Conservation (phyloP, 1,140 invertebrate genomes). For the Lordiphosa stackelbergi region DNA sequence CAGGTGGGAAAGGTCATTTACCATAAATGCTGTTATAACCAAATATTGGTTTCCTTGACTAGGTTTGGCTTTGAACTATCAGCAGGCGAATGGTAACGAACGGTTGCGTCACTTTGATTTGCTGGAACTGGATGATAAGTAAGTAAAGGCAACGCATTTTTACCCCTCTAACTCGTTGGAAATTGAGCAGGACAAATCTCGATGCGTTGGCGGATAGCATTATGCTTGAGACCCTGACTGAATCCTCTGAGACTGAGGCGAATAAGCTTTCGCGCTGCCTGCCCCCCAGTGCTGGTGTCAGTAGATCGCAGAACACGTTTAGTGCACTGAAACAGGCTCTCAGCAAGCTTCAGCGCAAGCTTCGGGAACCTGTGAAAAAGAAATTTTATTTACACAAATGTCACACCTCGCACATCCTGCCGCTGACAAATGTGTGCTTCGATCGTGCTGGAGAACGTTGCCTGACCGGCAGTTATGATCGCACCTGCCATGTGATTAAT, state of each 20-base stretch:
- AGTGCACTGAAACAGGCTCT: constrained; percentile 77
- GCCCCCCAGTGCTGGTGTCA: constrained; percentile 20
- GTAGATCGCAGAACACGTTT: constrained; percentile 47
- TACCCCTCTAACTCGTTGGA: neutral
- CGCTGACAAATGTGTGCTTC: constrained; percentile 87
- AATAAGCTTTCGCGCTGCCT: neutral
- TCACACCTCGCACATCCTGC: constrained; percentile 86
- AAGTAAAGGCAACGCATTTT: constrained; percentile 28
- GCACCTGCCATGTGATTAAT: constrained; percentile 91
- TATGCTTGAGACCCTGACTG: constrained; percentile 39
- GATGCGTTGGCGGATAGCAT: constrained; percentile 48
- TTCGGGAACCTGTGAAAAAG: constrained; percentile 79
- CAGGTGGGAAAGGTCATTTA: constrained; percentile 76
- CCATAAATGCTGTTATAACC: neutral
- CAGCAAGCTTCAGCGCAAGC: constrained; percentile 78
- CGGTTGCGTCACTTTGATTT: constrained; percentile 81
- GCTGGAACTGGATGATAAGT: constrained; percentile 80
- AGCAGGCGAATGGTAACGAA: constrained; percentile 76
- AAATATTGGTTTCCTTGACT: neutral
- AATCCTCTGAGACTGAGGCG: neutral
- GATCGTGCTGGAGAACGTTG: constrained; percentile 86
- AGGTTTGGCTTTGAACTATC: constrained; percentile 73
- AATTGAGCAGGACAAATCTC: constrained; percentile 39
- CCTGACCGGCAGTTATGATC: constrained; percentile 89
- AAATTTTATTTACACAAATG: constrained; percentile 83